Conservation (phyloP, 2,888 invertebrate species). For the Conchocele bisecta region DNA sequence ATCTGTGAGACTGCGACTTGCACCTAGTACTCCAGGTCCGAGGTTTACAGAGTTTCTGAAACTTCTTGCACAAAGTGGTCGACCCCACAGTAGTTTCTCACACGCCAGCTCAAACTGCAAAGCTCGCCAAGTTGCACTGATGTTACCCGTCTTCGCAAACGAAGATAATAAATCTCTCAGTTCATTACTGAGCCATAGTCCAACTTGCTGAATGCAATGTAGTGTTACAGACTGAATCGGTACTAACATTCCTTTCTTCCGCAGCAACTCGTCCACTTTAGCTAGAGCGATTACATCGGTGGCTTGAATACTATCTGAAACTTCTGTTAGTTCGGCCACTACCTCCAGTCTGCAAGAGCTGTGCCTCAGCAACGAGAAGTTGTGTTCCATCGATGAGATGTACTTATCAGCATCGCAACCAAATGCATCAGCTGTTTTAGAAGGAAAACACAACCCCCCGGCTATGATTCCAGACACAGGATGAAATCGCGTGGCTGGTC, state of each 20-base stretch:
- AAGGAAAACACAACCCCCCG: conserved; percentile 10
- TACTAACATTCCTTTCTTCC: conserved; percentile 26
- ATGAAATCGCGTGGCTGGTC: conserved; percentile 26
- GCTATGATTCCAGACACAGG: conserved; percentile 35
- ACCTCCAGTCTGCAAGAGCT: conserved; percentile 33
- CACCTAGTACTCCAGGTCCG: conserved; percentile 18
- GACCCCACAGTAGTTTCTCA: conserved; percentile 19
- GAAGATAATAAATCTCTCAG: conserved; percentile 11
- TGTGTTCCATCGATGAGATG: conserved; percentile 29
- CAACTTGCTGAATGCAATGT: conserved; percentile 10
- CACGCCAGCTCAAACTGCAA: conserved; percentile 25
- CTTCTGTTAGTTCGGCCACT: conserved; percentile 11
- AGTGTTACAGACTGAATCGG: conserved; percentile 15
- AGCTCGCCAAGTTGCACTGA: conserved; percentile 21
- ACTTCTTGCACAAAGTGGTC: conserved; percentile 5
- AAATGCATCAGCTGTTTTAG: conserved; percentile 22
- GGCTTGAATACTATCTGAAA: conserved; percentile 7
- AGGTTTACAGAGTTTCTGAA: conserved; percentile 15
- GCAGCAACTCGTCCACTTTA: conserved; percentile 11
- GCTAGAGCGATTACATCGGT: conserved; percentile 16
- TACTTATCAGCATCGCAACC: conserved; percentile 24
- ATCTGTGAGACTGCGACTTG: conserved; percentile 22
- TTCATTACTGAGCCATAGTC: conserved; percentile 16
- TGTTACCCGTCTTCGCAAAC: conserved; percentile 22
- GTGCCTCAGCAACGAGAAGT: conserved; percentile 17